Base-by-base conservation (phyloP, 92 coral and sea anemone species). In the Metridium senile region DNA sequence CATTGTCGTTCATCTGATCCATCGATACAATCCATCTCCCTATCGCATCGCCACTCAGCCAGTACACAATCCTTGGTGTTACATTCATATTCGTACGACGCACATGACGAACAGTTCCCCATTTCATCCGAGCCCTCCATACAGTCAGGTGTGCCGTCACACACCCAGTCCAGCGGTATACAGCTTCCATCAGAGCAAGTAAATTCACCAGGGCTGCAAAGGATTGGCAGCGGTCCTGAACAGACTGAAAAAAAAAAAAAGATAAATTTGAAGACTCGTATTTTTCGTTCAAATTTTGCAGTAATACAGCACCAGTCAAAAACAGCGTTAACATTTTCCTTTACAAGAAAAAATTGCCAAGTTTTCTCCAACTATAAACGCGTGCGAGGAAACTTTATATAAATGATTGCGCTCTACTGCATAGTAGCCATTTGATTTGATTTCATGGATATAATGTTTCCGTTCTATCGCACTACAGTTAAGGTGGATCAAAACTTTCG, bases 1-100 rank as follows among this genome's bases (percentile, higher is more conserved):
- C 90, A 86, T 30, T 86, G 46, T 26, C n/a, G 30, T 47, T 85
- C 89, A 21, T 85, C 89, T 22, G 81, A 73, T 0, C 58, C 71
- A 74, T 85, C 89, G 26, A 26, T 33, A 69, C 89, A 85, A 47
- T 85, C 89, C 13, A 21, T 16, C 20, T 73, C 81, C 27, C 77
- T 84, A 53, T 85, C 89, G 33, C 89, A 85, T 8, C 33, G 26
- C 63, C 68, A 81, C 23, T 68, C 63, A 21, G 33, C 43, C 6
- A 11, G 51, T 18, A 85, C 45, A 62, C 66, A 67, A 11, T 13
- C 25, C 4, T 35, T 66, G 33, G 62, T 70, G 10, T 46, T 47
- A 72, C 90, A 86, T 56, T 58, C 77, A 68, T 74, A 81, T 23
- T 75, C 78, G 19, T 81, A 43, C 11, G 45, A 35, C 23, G 82